phyloP scores from a whole-genome alignment of 2,888 invertebrate species.

The Tuta absoluta region DNA sequence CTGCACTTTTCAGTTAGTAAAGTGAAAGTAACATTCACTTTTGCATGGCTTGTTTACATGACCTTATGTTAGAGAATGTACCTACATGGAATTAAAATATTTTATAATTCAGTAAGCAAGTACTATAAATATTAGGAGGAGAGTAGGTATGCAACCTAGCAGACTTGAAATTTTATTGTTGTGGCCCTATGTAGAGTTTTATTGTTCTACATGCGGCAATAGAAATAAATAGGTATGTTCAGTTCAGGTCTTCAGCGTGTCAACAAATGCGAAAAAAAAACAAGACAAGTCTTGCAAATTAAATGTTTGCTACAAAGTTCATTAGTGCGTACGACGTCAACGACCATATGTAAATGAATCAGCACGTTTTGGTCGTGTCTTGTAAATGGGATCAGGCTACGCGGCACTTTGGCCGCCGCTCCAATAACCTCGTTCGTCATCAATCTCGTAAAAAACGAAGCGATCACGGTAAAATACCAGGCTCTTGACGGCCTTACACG shows the following conservation, averaged over 20 bases:
- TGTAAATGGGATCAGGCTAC: slow-evolving; percentile 71
- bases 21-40: slow-evolving; percentile 77
- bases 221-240: not conserved
- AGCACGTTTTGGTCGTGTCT: slow-evolving; percentile 72
- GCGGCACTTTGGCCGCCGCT: slow-evolving; percentile 75
- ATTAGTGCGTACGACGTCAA: slow-evolving; percentile 41
- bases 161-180: too few relatives aligned
- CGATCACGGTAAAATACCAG: slow-evolving; percentile 47
- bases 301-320: slow-evolving; percentile 31
- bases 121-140: not conserved
- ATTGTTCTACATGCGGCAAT: not conserved
- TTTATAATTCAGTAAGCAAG: not conserved
- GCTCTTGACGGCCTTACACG: slow-evolving; percentile 50
- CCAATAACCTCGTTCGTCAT: slow-evolving; percentile 73
- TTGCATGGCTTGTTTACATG: slow-evolving; percentile 32
- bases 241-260: not conserved
- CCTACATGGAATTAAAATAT: not conserved
- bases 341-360: slow-evolving; percentile 77
- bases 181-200: not conserved
- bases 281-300: slow-evolving; percentile 16
- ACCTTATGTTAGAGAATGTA: not conserved
- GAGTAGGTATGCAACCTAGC: not conserved
- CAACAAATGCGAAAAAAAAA: not conserved
- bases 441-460: slow-evolving; percentile 48
- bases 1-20: slow-evolving; percentile 43